Evolutionary conservation across 2,113 vertebrate species (phyloP).

Genomic region (Dipodomys stephensi): DNA sequence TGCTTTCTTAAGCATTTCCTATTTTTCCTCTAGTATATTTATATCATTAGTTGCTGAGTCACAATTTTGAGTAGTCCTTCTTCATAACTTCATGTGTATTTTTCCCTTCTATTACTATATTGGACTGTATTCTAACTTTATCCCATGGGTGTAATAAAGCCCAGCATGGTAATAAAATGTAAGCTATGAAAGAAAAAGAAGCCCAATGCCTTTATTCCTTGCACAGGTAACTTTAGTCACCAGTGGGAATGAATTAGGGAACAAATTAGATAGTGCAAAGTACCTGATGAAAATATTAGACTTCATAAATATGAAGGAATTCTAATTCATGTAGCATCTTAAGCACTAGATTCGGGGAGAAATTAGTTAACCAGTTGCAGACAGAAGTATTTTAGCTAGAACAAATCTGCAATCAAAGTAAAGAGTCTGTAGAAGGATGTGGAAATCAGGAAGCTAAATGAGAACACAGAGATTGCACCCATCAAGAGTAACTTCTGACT

Average conservation of each 20-base stretch:
- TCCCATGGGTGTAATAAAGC: not conserved
- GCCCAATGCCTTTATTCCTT: not conserved
- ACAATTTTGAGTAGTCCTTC: not conserved
- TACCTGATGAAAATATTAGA: constrained; percentile 28
- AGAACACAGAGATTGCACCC: not conserved
- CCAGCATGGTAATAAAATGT: not conserved
- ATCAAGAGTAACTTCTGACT: not conserved
- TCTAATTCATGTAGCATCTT: not conserved
- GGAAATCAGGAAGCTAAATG: not conserved
- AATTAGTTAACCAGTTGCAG: not conserved
- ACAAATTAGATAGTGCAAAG: not conserved
- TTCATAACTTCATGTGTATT: not conserved
- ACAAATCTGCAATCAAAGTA: not conserved
- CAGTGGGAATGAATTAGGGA: not conserved
- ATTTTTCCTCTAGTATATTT: not conserved
- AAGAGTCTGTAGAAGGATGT: not conserved
- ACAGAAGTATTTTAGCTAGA: not conserved
- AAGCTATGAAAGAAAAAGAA: not conserved
- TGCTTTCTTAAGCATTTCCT: not conserved
- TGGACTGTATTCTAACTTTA: not conserved
- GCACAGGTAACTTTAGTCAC: not conserved
- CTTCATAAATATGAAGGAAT: not conserved
- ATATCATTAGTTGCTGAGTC: not conserved
- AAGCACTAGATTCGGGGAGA: not conserved
- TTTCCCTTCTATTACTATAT: not conserved